Percentiles rank a stretch among this genome's conserved stretches.
Evolutionary conservation across 2,797 vertebrate genomes (phyloP).

Genomic region (Muscicapa comitata): DNA sequence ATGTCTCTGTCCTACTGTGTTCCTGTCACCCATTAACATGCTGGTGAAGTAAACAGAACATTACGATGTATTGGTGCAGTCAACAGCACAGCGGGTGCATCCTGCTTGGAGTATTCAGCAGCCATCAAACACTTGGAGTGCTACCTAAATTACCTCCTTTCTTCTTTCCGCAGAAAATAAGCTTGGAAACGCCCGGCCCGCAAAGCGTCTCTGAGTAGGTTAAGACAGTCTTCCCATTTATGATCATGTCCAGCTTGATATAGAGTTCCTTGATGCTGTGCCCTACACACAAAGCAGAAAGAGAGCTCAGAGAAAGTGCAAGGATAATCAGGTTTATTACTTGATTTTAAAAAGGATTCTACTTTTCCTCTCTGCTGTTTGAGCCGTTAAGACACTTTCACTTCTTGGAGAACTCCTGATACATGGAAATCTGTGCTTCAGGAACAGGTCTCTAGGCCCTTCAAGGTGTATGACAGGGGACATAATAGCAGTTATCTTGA

Average conservation of each 20-base stretch:
- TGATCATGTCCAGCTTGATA: neutral
- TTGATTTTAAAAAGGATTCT: neutral
- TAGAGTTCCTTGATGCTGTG: slow-evolving; percentile 64
- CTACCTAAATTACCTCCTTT: slow-evolving; percentile 77
- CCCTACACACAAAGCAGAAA: slow-evolving; percentile 53
- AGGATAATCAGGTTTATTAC: neutral
- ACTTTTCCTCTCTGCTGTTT: neutral
- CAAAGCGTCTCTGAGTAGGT: slow-evolving; percentile 63
- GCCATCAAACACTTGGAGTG: neutral
- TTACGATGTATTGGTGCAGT: neutral
- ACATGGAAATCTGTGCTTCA: neutral
- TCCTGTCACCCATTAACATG: slow-evolving; percentile 21
- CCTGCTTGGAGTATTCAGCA: neutral
- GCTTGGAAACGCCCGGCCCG: neutral
- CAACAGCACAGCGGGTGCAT: neutral
- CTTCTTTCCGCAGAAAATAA: slow-evolving; percentile 75
- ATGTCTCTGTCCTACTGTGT: neutral
- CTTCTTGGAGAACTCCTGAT: neutral
- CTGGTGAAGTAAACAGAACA: slow-evolving; percentile 1
- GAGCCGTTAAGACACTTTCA: neutral
- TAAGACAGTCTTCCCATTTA: slow-evolving; percentile 38
- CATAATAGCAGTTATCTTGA: neutral
- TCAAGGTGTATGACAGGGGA: neutral
- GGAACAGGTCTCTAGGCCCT: neutral
- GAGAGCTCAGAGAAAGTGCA: neutral